phyloP scores from a whole-genome alignment of 2,888 invertebrate species.

The Agrypnus murinus region DNA sequence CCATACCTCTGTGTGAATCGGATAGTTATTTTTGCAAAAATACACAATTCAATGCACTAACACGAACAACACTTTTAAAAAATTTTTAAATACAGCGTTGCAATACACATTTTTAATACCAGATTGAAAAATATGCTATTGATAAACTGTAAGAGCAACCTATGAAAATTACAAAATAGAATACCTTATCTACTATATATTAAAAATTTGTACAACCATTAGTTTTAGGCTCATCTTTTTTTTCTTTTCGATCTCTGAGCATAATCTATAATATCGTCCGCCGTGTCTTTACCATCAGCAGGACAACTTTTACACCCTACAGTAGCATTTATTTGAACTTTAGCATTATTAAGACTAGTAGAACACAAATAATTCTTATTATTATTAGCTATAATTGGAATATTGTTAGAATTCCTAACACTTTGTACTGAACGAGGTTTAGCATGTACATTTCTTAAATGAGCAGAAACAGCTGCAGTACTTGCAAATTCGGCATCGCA shows the following conservation, averaged over 20 bases:
- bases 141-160: too few relatives aligned
- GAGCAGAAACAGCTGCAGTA: constrained; percentile 63
- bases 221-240: constrained; percentile 3
- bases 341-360: constrained; percentile 2
- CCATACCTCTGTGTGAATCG: too few relatives aligned
- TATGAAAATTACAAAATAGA: too few relatives aligned
- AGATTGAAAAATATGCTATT: too few relatives aligned
- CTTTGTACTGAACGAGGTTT: constrained; percentile 41
- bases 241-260: constrained; percentile 1
- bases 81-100: too few relatives aligned
- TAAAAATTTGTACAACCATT: constrained; percentile 13
- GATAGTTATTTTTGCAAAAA: too few relatives aligned
- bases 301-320: constrained; percentile 1
- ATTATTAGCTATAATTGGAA: background rate
- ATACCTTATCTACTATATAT: too few relatives aligned
- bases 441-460: constrained; percentile 62
- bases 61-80: too few relatives aligned
- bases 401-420: constrained; percentile 9
- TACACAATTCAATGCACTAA: too few relatives aligned
- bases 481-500: constrained; percentile 65
- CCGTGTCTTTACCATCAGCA: background rate
- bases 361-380: background rate
- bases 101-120: too few relatives aligned
- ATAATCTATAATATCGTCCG: constrained; percentile 1
- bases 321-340: background rate